Evolutionary conservation across 2,888 invertebrate species (phyloP).

Genomic region (Sericinus montela): DNA sequence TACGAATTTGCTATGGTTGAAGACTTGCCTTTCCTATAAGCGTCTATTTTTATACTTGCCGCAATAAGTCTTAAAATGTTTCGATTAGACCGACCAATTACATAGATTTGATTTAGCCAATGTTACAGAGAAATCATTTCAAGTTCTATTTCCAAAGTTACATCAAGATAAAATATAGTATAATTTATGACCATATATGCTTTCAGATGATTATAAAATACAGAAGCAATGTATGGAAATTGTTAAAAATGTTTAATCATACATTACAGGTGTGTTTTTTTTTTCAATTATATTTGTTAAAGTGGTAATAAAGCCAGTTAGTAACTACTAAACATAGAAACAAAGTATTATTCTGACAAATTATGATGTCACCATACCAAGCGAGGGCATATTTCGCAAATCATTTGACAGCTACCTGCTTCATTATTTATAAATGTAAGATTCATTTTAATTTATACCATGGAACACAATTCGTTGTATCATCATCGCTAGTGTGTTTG

Average conservation of each 20-base stretch:
- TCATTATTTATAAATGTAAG: too few species aligned
- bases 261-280: neutral
- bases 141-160: too few species aligned
- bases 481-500: neutral
- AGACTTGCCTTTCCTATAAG: constrained; percentile 33
- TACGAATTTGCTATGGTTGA: constrained; percentile 38
- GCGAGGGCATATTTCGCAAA: too few species aligned
- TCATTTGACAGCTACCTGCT: too few species aligned
- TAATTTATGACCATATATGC: too few species aligned
- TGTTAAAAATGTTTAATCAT: neutral
- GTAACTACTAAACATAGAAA: constrained; percentile 1
- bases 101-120: neutral
- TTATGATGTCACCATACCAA: neutral
- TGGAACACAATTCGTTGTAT: too few species aligned
- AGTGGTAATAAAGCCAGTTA: too few species aligned
- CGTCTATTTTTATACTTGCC: constrained; percentile 44
- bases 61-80: constrained; percentile 16
- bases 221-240: neutral
- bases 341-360: neutral
- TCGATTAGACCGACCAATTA: constrained; percentile 1
- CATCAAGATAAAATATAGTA: too few species aligned
- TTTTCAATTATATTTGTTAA: too few species aligned
- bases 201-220: too few species aligned
- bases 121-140: too few species aligned
- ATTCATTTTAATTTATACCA: too few species aligned